A percentile compares a stretch with the other conserved stretches of the same genome.
Conservation (phyloP, 1,140 invertebrate genomes). For the Philaenus spumarius region DNA sequence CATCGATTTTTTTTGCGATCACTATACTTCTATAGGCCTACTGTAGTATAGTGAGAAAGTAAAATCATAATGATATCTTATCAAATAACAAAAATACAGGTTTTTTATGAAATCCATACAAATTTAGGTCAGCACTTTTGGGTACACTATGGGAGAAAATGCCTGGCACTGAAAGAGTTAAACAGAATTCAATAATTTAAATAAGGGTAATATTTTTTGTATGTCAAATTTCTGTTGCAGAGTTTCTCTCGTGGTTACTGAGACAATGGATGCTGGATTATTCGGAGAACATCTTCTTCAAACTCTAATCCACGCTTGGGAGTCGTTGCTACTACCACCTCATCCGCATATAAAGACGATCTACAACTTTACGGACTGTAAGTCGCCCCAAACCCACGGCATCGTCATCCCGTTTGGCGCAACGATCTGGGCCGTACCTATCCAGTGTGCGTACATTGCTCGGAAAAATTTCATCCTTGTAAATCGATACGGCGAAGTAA, state of each 20-base stretch:
- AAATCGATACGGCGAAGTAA: neutral
- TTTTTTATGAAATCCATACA: too few species aligned
- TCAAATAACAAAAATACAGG: too few species aligned
- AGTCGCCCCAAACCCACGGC: conserved; percentile 30
- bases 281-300: conserved; percentile 66
- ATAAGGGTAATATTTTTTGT: too few species aligned
- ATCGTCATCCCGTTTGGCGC: conserved; percentile 55
- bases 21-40: too few species aligned
- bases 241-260: conserved; percentile 60
- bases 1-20: too few species aligned
- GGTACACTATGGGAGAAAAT: too few species aligned
- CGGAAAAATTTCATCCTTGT: conserved; percentile 16
- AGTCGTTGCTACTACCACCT: conserved; percentile 44
- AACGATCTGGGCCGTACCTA: conserved; percentile 53
- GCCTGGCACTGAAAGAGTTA: too few species aligned
- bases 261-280: conserved; percentile 70
- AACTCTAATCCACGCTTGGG: conserved; percentile 59
- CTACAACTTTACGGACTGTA: neutral
- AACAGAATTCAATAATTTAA: too few species aligned
- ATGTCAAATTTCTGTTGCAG: too few species aligned
- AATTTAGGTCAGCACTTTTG: too few species aligned
- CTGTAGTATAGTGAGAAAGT: too few species aligned
- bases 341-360: neutral
- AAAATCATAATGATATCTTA: too few species aligned
- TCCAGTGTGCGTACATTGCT: conserved; percentile 40